Evolutionary conservation across 2,888 invertebrate species (phyloP), one percentile per base, ranked within the genome.

Genomic region (Hirtodrosophila confusa): DNA sequence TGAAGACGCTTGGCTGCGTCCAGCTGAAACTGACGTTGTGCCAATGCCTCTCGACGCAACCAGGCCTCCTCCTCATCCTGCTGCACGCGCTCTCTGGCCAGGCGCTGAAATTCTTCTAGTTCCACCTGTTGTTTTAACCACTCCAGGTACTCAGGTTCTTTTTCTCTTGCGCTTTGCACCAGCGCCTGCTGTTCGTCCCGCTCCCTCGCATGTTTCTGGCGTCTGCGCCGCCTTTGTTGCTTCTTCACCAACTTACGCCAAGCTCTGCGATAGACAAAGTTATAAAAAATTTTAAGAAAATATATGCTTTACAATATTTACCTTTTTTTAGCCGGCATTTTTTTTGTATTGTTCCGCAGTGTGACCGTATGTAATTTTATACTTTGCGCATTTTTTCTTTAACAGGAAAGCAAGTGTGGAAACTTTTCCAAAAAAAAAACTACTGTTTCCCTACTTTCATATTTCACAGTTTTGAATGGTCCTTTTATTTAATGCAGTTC

Each of bases 221-320:
- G 92, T 64, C 94, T 92, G 58, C 93, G 93, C 90, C 94, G 94
- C 64, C 96, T 93, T 91, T 96, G 93, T 80, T 94, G 92, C 85
- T 94, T 95, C 91, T 96, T 97, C 0, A 93, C 95, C 67, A 93
- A 83, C 91, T 94, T 94, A 78, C 97, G 93, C 95, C 96, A 96
- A 88, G 94, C 93, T 84, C 93, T 93, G 36, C 4, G 3, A n/a
- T 47, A 40, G 3, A 2, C 8, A 37, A 10, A 31, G 4, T 36
- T 4, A 44, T 55, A 10, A 12, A 2, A 7, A 40, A 8, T 11
- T 27, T 2, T 4, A 47, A 10, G 4, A 10, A 24, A 12, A n/a
- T 31, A 6, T 1, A 3, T 35, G 23, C n/a, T 1, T 33, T 60
- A 74, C 78, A 17, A 17, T 17, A 17, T 17, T 17, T 17, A 17